Evolutionary conservation across 2,888 invertebrate species (phyloP), one percentile per base, ranked within the genome.

Genomic region (Cephalotes varians): DNA sequence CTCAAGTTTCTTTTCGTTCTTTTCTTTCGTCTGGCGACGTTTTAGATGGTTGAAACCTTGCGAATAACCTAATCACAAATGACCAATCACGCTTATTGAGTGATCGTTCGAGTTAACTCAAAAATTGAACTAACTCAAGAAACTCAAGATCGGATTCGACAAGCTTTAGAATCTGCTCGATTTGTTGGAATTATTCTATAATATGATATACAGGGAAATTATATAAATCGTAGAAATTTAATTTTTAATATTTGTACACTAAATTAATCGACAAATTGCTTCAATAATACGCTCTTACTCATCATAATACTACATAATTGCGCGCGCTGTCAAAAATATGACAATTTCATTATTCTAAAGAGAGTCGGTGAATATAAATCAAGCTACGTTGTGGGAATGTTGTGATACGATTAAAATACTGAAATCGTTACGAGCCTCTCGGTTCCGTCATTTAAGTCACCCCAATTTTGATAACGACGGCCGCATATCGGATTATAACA

Each of bases 381-480:
- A 28, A 44, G 40, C 44, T 40, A 31, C 62, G 49, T 73, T 37
- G 74, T 28, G 37, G 65, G 65, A n/a, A 37, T 37, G 65, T 65
- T 65, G 25, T 34, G 77, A 56, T 56, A 37, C 31, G 77, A 69
- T 77, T 56, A 77, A 77, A 77, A 77, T 44, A 77, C 31, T 56
- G 21, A 67, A 77, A 77, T 77, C 77, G 77, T 77, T 67, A 54
- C 69, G 56, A 56, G 76, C 40, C 77, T 77, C 44, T 77, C 77
- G 40, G 56, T 34, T 56, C 56, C 77, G 77, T 77, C 77, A 77
- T 77, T 77, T 77, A 77, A 77, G 77, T 77, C 77, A 77, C 69
- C 77, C 77, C 77, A 77, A 77, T 77, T 77, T 77, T 77, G 77
- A 77, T 77, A 77, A 77, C 77, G 77, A 77, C 77, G 77, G 31